Percentiles rank a stretch among this genome's conserved stretches.
phyloP scores from a whole-genome alignment of 2,888 invertebrate genomes.

The Acrobasis suavella region DNA sequence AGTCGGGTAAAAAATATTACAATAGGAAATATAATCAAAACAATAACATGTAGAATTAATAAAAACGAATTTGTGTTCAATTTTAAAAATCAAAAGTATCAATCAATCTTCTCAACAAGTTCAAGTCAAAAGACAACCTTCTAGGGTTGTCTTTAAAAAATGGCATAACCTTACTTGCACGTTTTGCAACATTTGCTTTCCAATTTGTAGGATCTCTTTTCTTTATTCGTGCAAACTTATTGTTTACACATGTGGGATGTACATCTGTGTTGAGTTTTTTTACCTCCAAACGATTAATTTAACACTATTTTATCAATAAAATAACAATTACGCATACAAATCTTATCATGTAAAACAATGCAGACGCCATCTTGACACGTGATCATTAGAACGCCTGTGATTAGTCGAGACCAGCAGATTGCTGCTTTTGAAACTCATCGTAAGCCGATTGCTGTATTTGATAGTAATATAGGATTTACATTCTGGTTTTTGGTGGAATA shows the following conservation, averaged over 20 bases:
- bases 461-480: conserved; percentile 23
- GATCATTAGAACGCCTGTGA: conserved; percentile 19
- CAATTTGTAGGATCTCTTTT: conserved; percentile 17
- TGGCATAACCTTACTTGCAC: too few species aligned
- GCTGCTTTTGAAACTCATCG: conserved; percentile 25
- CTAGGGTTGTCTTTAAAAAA: too few species aligned
- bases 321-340: conserved; percentile 20
- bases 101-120: too few species aligned
- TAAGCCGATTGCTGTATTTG: conserved; percentile 24
- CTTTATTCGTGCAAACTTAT: conserved; percentile 12
- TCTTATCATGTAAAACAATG: conserved; percentile 11
- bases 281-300: not conserved
- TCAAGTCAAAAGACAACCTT: too few species aligned
- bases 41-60: too few species aligned
- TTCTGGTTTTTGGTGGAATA: conserved; percentile 21
- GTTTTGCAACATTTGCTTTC: conserved; percentile 16
- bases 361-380: conserved; percentile 24
- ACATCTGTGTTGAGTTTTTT: conserved; percentile 9
- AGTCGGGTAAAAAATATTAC: too few species aligned
- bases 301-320: conserved; percentile 15
- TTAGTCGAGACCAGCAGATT: conserved; percentile 24
- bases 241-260: conserved; percentile 14
- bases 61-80: too few species aligned
- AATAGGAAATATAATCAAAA: too few species aligned
- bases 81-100: too few species aligned